These are phyloP conservation scores for Aselliscus stoliczkanus DNA, from an alignment of 2,797 vertebrate genomes.

Conservation along the genomic window DNA sequence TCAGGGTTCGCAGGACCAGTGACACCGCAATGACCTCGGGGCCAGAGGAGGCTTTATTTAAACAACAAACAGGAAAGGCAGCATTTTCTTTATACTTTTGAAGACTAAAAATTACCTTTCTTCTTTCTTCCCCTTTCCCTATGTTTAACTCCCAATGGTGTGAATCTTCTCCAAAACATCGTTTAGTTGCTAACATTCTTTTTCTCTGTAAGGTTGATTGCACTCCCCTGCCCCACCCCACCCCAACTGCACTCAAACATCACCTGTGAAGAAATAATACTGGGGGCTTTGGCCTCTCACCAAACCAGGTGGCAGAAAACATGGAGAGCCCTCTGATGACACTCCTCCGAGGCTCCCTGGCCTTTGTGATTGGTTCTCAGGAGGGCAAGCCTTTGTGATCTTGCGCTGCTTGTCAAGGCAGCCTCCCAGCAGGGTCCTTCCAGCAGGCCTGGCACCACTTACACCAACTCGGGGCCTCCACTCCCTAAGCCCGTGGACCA, in stretches of 20 bases:
- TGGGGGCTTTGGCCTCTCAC: background rate
- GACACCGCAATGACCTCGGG: background rate
- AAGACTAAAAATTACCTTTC: background rate
- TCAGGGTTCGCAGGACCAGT: background rate
- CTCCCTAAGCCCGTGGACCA: background rate
- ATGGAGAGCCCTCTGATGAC: background rate
- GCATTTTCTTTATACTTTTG: background rate
- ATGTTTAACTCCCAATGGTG: background rate
- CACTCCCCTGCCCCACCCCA: no score
- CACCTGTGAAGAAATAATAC: background rate
- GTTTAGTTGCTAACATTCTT: background rate
- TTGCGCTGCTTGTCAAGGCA: accelerated
- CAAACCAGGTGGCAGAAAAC: background rate
- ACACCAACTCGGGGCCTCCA: background rate
- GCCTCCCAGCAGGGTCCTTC: background rate
- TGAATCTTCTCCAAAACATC: background rate
- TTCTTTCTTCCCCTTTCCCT: background rate
- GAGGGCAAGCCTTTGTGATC: background rate
- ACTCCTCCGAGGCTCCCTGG: background rate
- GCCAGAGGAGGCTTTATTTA: background rate
- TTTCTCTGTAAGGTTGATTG: background rate
- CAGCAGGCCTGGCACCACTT: background rate
- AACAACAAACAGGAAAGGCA: background rate
- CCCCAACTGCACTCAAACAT: background rate
- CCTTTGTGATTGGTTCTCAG: background rate